phyloP scores from a whole-genome alignment of 2,888 invertebrate genomes.

The Drosophila rellima region DNA sequence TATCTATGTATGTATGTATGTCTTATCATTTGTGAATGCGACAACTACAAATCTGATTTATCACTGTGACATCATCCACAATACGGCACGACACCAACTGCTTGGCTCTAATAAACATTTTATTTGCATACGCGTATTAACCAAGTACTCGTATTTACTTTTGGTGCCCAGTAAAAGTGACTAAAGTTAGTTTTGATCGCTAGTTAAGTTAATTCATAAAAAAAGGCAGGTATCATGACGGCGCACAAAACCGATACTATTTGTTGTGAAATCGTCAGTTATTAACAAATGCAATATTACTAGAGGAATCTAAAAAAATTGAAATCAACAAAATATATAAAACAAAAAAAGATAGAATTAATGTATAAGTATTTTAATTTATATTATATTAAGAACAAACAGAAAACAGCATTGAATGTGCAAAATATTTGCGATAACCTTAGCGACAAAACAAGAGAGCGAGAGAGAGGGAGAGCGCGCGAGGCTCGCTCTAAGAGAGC shows the following conservation, averaged over 20 bases:
- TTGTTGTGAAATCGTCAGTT: constrained; percentile 46
- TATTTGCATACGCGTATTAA: constrained; percentile 7
- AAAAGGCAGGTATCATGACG: constrained; percentile 51
- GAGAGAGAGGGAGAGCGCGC: constrained; percentile 10
- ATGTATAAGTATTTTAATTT: constrained; percentile 35
- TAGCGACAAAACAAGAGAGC: constrained; percentile 35
- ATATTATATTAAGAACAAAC: constrained; percentile 38
- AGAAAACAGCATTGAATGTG: constrained; percentile 54
- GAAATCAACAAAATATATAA: neutral
- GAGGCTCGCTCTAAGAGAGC: constrained; percentile 6
- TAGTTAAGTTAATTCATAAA: constrained; percentile 38
- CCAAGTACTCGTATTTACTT: constrained; percentile 16
- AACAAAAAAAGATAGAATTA: constrained; percentile 1
- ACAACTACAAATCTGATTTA: constrained; percentile 55
- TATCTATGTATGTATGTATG: constrained; percentile 2
- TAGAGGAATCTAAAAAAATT: neutral
- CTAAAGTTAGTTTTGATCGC: constrained; percentile 14
- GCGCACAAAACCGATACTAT: constrained; percentile 26
- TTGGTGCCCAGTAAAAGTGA: neutral
- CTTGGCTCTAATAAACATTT: neutral
- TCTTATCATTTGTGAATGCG: constrained; percentile 54
- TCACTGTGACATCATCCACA: constrained; percentile 67
- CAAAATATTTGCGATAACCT: constrained; percentile 73
- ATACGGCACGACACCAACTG: constrained; percentile 34
- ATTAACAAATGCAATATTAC: constrained; percentile 26